phyloP scores from a whole-genome alignment of 2,113 vertebrate species.

The Pteronura brasiliensis region DNA sequence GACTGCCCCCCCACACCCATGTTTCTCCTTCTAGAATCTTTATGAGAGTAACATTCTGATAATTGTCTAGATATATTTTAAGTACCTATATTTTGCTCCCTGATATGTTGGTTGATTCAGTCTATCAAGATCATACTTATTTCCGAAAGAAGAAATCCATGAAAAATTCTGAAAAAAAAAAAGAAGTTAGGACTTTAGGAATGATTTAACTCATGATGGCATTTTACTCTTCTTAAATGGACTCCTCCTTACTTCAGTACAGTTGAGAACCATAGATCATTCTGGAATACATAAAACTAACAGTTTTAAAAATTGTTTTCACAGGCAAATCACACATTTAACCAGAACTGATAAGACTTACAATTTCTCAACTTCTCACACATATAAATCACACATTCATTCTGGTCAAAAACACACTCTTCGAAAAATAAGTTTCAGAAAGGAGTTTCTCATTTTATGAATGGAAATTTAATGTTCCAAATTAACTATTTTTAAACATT shows the following conservation, averaged over 20 bases:
- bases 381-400: slow-evolving; percentile 36
- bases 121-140: background rate
- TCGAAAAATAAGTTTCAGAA: slow-evolving; percentile 25
- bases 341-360: slow-evolving; percentile 16
- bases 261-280: background rate
- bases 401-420: slow-evolving; percentile 37
- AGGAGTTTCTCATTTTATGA: slow-evolving; percentile 36
- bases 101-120: background rate
- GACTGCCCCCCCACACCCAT: background rate
- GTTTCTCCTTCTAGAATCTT: background rate
- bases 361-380: slow-evolving; percentile 12
- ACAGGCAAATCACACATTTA: slow-evolving; percentile 44
- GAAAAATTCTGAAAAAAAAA: background rate
- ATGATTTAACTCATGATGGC: background rate
- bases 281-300: background rate
- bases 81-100: background rate
- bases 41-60: background rate
- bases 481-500: slow-evolving; percentile 34
- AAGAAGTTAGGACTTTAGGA: background rate
- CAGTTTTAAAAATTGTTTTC: background rate
- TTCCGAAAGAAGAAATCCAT: background rate
- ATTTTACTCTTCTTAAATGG: background rate
- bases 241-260: background rate
- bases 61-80: background rate
- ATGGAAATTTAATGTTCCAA: slow-evolving; percentile 9